phyloP scores from a whole-genome alignment of 2,113 vertebrate species.

The Suncus etruscus region DNA sequence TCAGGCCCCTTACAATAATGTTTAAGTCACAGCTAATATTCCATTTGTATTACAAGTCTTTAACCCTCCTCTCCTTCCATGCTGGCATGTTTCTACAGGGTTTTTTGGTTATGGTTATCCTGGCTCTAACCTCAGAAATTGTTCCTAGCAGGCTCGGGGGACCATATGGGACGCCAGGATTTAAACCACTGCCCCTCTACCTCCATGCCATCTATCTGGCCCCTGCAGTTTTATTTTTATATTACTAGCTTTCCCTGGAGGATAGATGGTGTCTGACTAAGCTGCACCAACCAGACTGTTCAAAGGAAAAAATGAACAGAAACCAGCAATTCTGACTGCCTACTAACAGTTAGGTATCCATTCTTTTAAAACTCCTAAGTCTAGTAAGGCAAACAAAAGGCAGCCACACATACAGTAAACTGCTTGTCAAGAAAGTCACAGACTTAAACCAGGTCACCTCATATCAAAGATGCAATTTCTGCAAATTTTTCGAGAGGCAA shows the following conservation, averaged over 20 bases:
- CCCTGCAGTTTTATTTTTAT: background rate
- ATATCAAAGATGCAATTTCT: background rate
- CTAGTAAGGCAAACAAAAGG: background rate
- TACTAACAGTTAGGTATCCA: background rate
- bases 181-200: no score
- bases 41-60: slow-evolving; percentile 81
- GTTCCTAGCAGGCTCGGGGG: no score
- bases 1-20: slow-evolving; percentile 60
- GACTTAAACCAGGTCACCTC: background rate
- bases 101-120: slow-evolving; percentile 74
- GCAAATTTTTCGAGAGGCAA: background rate
- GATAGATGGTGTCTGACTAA: slow-evolving; percentile 21
- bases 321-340: slow-evolving; percentile 33
- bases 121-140: no score
- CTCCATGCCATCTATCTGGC: no score
- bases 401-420: background rate
- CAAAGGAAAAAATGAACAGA: background rate
- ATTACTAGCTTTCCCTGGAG: slow-evolving; percentile 60
- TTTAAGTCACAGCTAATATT: background rate
- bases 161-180: no score
- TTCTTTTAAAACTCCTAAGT: background rate
- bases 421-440: background rate
- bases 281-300: slow-evolving; percentile 13
- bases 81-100: slow-evolving; percentile 82
- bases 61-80: slow-evolving; percentile 83